phyloP scores from a whole-genome alignment of 1,140 invertebrate genomes.

The Conus ventricosus region DNA sequence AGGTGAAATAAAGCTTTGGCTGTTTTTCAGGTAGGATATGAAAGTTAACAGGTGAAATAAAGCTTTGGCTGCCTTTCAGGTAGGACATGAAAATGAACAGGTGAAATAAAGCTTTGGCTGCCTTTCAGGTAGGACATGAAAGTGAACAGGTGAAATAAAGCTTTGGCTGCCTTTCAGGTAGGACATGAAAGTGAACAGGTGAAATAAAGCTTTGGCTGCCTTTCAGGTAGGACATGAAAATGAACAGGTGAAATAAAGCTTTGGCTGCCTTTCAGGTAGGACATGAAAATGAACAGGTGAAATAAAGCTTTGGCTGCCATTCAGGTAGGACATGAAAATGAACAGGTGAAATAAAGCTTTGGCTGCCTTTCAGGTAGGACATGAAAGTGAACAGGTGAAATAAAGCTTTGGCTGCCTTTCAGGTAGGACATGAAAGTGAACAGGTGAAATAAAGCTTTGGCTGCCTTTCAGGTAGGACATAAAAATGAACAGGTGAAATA shows the following conservation, averaged over 20 bases:
- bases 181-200: too few species aligned
- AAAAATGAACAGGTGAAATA: too few species aligned
- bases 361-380: slow-evolving; percentile 63
- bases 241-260: slow-evolving; percentile 45
- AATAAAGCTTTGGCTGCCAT: slow-evolving; percentile 63
- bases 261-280: slow-evolving; percentile 67
- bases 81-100: slow-evolving; percentile 21
- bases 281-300: too few species aligned
- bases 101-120: slow-evolving; percentile 56
- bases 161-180: slow-evolving; percentile 68
- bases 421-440: slow-evolving; percentile 51
- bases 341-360: slow-evolving; percentile 53
- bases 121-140: slow-evolving; percentile 62
- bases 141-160: slow-evolving; percentile 40
- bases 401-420: slow-evolving; percentile 64
- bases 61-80: slow-evolving; percentile 66
- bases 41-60: slow-evolving; percentile 33
- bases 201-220: slow-evolving; percentile 59
- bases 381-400: too few species aligned
- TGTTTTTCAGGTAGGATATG: slow-evolving; percentile 63
- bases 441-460: slow-evolving; percentile 53
- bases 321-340: slow-evolving; percentile 55
- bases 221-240: slow-evolving; percentile 59
- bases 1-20: slow-evolving; percentile 53
- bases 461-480: slow-evolving; percentile 63